Conservation (phyloP, 2,888 invertebrate genomes). For the Willowsia nigromaculata region DNA sequence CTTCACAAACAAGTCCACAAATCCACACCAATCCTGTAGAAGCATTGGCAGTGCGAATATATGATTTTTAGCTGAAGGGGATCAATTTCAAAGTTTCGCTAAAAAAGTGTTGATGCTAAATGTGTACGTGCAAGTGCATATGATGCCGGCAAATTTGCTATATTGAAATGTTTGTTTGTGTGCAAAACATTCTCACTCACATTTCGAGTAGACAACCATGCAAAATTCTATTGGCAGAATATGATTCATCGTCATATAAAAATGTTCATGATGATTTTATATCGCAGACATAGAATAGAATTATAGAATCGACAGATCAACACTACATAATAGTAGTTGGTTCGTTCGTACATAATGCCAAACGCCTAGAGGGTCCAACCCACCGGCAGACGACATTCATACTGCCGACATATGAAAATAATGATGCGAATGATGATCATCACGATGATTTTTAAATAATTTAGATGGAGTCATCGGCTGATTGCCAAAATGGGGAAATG, state of each 20-base stretch:
- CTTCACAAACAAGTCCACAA: constrained; percentile 23
- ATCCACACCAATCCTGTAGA: neutral
- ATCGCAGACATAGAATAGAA: constrained; percentile 13
- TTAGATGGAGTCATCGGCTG: constrained; percentile 13
- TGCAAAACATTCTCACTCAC: constrained; percentile 8
- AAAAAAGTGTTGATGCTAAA: constrained; percentile 1
- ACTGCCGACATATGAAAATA: neutral
- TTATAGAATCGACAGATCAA: neutral
- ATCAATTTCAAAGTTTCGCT: constrained; percentile 50
- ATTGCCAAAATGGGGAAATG: constrained; percentile 35
- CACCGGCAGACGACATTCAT: constrained; percentile 1
- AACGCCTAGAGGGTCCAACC: constrained; percentile 16
- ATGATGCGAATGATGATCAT: neutral
- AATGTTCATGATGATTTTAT: neutral
- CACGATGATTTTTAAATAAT: constrained; percentile 14
- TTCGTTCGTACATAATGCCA: neutral
- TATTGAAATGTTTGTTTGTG: neutral
- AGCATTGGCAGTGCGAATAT: neutral
- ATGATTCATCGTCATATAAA: constrained; percentile 34
- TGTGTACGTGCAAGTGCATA: neutral
- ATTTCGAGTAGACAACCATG: neutral
- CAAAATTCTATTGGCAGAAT: constrained; percentile 11
- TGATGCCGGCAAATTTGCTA: constrained; percentile 34
- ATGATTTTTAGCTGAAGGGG: constrained; percentile 5
- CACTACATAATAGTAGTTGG: neutral